Conservation (phyloP, 2,113 vertebrate genomes). For the Tricholaema leucomelas region DNA sequence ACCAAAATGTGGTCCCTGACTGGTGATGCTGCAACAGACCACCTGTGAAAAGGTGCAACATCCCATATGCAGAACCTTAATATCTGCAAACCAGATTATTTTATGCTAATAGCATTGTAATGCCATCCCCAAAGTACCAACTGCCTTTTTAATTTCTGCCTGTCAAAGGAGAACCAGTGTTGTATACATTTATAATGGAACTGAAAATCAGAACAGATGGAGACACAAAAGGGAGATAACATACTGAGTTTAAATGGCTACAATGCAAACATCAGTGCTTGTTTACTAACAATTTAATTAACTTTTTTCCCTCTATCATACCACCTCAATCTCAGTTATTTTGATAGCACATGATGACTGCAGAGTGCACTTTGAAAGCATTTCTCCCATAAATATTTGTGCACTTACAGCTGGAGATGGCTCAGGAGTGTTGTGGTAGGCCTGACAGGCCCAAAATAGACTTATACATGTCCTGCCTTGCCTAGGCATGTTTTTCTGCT, state of each 20-base stretch:
- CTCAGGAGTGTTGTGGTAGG: too few species aligned
- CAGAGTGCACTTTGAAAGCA: background rate
- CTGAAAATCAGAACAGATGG: constrained; percentile 62
- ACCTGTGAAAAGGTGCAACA: background rate
- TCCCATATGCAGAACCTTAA: background rate
- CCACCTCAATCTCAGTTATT: constrained; percentile 4
- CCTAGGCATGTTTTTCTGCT: too few species aligned
- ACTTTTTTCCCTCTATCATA: background rate
- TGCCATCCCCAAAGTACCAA: background rate
- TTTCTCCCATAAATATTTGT: background rate
- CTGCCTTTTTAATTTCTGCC: constrained; percentile 22
- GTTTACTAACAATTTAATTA: constrained; percentile 57
- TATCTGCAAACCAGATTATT: background rate
- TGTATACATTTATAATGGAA: constrained; percentile 34
- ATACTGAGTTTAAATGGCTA: constrained; percentile 31
- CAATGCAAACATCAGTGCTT: constrained; percentile 35
- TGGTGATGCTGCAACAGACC: background rate
- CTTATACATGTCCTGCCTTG: too few species aligned
- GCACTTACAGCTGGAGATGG: background rate
- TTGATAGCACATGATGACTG: background rate
- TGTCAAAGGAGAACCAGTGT: constrained; percentile 14
- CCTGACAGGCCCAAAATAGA: too few species aligned
- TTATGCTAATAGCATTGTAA: constrained; percentile 21
- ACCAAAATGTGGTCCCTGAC: background rate
- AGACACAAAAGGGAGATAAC: constrained; percentile 15